Base-by-base conservation (phyloP, 2,113 vertebrate species). In the Amblyornis subalaris region DNA sequence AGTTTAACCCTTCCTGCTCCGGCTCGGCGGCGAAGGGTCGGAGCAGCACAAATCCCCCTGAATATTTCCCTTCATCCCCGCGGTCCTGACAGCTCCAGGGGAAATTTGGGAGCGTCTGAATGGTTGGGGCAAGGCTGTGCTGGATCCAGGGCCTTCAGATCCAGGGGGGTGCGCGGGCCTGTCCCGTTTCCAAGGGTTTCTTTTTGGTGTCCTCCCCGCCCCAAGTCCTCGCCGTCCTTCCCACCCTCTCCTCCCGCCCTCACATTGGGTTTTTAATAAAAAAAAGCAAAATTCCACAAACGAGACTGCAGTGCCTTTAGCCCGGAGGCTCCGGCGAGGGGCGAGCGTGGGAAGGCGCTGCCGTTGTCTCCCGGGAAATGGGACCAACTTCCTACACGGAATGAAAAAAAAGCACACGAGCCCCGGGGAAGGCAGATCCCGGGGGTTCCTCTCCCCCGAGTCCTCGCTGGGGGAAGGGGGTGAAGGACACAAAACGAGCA, bases 301-400 rank as follows among this genome's bases (percentile, higher is more conserved):
- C 5, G 29, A 64, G 31, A 81, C 66, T 77, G 62, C 60, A 35
- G 91, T n/a, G 65, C 75, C 84, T 91, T 91, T 47, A 64, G 80
- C 75, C 79, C 14, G 70, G 89, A 81, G 89, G 92, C 73, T 74
- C 14, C 26, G 7, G 74, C 6, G 83, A 72, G 90, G 69, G 69
- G 53, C 7, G 4, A 83, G 67, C 4, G 19, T 28, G 91, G 90
- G 82, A 48, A 74, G 51, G 67, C 14, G 74, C 74, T 33, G 42
- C 76, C 22, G 3, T n/a, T n/a, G 65, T 12, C 20, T 9, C n/a
- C 62, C 15, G 1, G 47, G 64, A n/a, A 33, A 73, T 38, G 29
- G 75, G 77, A 86, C 48, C 44, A 69, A 66, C 70, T 62, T 70
- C 62, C 53, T 18, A 17, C 18, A 18, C 3, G 15, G 24, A 25